These are phyloP conservation scores for Scomber japonicus DNA, from an alignment of 2,113 vertebrate species.

Conservation along the genomic window DNA sequence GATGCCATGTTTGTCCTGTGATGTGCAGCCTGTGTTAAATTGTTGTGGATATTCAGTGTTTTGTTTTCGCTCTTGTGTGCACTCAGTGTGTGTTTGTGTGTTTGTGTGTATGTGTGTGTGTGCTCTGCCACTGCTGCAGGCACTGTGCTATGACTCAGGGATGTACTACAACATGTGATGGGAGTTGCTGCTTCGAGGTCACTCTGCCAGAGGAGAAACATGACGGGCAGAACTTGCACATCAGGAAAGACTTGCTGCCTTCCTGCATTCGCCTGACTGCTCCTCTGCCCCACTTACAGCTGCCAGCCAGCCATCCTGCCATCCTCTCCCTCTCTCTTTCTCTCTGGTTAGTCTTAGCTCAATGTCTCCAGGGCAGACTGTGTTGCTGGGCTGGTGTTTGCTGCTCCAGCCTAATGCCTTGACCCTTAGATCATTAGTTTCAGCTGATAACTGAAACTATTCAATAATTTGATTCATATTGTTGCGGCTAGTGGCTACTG, in stretches of 20 bases:
- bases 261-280: conserved; percentile 61
- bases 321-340: conserved; percentile 31
- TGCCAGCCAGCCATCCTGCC: conserved; percentile 44
- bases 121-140: conserved; percentile 63
- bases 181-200: conserved; percentile 67
- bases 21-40: conserved; percentile 1
- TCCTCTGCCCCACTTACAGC: conserved; percentile 71
- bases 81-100: background rate
- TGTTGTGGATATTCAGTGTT: conserved; percentile 23
- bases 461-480: conserved; percentile 28
- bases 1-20: background rate
- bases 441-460: background rate
- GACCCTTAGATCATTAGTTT: conserved; percentile 20
- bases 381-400: conserved; percentile 49
- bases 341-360: conserved; percentile 26
- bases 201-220: conserved; percentile 63
- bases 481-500: background rate
- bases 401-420: background rate
- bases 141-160: conserved; percentile 76
- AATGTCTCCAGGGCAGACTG: conserved; percentile 56
- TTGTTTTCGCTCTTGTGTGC: conserved; percentile 6
- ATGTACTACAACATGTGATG: conserved; percentile 79
- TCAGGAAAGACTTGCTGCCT: conserved; percentile 77
- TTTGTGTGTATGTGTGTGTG: background rate
- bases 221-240: conserved; percentile 71